A percentile compares a stretch with the other conserved stretches of the same genome.
Conservation (phyloP, 2,797 vertebrate genomes). For the Lagorchestes hirsutus region DNA sequence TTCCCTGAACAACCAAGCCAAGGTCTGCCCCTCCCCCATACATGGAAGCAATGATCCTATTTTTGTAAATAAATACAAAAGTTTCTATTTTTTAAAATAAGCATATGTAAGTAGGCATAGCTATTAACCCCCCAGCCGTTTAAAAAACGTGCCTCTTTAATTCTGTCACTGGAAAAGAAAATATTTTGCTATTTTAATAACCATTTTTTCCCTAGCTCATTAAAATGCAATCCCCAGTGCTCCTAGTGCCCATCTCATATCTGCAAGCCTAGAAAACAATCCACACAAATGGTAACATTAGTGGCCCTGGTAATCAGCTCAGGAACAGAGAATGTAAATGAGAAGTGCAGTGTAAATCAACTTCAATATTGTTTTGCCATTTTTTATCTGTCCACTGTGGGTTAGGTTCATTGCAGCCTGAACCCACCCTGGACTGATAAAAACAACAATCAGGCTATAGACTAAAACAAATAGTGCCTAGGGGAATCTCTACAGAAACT, state of each 20-base stretch:
- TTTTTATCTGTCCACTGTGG: conserved; percentile 7
- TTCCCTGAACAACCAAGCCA: neutral
- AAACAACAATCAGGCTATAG: conserved; percentile 32
- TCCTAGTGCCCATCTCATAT: conserved; percentile 24
- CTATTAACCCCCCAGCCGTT: neutral
- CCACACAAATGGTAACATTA: conserved; percentile 12
- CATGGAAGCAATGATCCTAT: neutral
- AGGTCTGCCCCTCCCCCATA: neutral
- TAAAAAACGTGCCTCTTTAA: conserved; percentile 11
- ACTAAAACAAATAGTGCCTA: conserved; percentile 48
- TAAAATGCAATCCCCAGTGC: conserved; percentile 39
- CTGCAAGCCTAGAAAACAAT: neutral
- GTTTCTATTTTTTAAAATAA: conserved; percentile 5
- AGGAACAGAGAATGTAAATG: conserved; percentile 12
- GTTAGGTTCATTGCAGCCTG: conserved; percentile 24
- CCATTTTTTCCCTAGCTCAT: conserved; percentile 31
- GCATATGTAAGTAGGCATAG: neutral
- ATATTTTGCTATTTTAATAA: conserved; percentile 52
- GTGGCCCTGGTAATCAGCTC: conserved; percentile 6
- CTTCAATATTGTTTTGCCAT: neutral
- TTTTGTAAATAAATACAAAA: conserved; percentile 14
- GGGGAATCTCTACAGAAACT: conserved; percentile 30
- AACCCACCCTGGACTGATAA: conserved; percentile 38
- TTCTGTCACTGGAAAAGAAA: conserved; percentile 44
- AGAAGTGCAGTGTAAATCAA: conserved; percentile 42